These are phyloP conservation scores for Drosophila baimaii DNA, from an alignment of 1,140 invertebrate species.

Conservation along the genomic window DNA sequence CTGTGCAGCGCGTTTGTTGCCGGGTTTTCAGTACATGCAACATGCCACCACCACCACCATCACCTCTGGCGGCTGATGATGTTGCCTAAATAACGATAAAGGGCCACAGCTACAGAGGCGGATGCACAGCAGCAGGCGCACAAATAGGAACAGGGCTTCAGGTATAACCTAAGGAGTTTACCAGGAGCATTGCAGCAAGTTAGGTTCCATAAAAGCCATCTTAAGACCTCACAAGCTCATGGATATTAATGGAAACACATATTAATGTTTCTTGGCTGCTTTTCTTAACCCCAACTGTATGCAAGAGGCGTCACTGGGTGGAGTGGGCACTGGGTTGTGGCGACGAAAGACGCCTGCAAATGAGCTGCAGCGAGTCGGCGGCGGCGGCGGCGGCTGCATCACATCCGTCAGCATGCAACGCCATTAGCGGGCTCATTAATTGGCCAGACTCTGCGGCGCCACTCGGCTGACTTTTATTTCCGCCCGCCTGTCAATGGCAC, in stretches of 20 bases:
- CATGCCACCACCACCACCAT: background rate
- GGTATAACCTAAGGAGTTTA: too few relatives aligned
- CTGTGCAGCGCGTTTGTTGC: conserved; percentile 35
- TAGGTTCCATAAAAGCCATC: too few relatives aligned
- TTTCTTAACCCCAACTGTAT: background rate
- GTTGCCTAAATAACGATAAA: conserved; percentile 62
- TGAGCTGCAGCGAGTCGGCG: conserved; percentile 48
- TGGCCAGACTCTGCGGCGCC: conserved; percentile 51
- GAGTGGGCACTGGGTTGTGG: too few relatives aligned
- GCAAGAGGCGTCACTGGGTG: background rate
- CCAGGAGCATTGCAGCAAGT: too few relatives aligned
- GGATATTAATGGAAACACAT: too few relatives aligned
- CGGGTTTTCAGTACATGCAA: conserved; percentile 9
- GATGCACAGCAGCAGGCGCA: conserved; percentile 6
- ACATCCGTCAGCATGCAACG: conserved; percentile 58
- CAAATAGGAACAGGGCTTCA: background rate
- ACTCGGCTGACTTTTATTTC: conserved; percentile 65
- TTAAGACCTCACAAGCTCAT: background rate
- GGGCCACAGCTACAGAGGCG: background rate
- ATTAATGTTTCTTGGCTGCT: too few relatives aligned
- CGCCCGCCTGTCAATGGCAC: conserved; percentile 49
- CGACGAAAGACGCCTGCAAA: conserved; percentile 47
- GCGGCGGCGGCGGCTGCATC: conserved; percentile 32
- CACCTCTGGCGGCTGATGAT: conserved; percentile 47
- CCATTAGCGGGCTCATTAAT: conserved; percentile 75